These are phyloP conservation scores for Ctenodactylus gundi DNA, from an alignment of 2,113 vertebrate species.

Conservation along the genomic window DNA sequence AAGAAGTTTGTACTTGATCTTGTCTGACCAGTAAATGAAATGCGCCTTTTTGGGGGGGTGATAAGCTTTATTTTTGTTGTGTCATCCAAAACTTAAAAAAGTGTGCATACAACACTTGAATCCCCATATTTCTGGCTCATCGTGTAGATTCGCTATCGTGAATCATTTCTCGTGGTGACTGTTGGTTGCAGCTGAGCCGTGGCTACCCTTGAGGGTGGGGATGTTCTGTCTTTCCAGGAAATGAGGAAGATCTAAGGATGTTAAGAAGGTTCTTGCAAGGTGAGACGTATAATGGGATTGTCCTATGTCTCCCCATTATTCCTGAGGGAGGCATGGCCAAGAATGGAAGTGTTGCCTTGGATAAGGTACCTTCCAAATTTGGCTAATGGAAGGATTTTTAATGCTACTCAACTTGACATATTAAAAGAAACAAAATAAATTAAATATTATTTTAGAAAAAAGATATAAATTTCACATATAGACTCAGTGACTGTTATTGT, in stretches of 20 bases:
- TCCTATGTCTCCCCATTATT: neutral
- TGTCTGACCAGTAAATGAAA: neutral
- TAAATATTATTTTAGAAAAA: neutral
- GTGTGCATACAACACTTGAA: neutral
- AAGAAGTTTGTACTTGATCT: neutral
- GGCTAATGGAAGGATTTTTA: neutral
- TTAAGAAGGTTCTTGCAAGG: neutral
- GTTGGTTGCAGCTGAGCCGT: neutral
- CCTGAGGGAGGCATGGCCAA: neutral
- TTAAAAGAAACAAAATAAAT: neutral
- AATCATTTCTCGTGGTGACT: neutral
- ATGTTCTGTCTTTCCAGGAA: neutral
- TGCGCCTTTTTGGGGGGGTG: neutral
- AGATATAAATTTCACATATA: neutral
- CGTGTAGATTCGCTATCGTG: neutral
- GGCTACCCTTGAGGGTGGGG: neutral
- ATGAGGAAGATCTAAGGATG: neutral
- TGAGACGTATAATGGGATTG: neutral
- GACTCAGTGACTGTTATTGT: neutral
- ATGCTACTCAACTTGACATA: neutral
- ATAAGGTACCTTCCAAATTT: neutral
- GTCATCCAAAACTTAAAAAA: slow-evolving; percentile 11
- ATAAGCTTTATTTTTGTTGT: neutral
- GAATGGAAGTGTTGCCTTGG: neutral
- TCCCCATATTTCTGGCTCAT: neutral